These are phyloP conservation scores for Sabatieria punctata DNA, from an alignment of 2,888 invertebrate species.

Conservation along the genomic window DNA sequence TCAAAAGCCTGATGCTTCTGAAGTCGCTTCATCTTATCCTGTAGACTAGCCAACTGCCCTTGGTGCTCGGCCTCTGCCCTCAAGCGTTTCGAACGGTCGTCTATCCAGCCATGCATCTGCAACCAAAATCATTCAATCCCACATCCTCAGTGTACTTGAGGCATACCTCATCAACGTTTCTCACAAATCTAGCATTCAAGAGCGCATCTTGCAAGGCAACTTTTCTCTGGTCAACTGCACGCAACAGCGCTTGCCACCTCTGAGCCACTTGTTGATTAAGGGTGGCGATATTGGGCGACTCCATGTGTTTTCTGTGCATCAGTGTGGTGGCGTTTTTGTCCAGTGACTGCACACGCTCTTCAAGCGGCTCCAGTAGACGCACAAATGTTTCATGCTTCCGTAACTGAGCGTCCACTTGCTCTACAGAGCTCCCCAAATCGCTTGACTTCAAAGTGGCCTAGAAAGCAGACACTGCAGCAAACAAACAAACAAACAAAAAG, in stretches of 20 bases:
- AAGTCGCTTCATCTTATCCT: constrained; percentile 83
- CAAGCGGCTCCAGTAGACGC: constrained; percentile 50
- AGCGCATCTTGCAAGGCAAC: no score
- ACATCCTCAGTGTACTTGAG: no score
- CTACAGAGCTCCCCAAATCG: constrained; percentile 38
- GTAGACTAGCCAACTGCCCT: constrained; percentile 52
- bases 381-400: constrained; percentile 91
- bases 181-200: no score
- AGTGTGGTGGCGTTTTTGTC: constrained; percentile 16
- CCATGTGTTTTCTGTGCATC: no score
- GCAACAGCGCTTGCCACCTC: no score
- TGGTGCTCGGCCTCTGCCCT: constrained; percentile 28
- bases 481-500: neutral
- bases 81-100: constrained; percentile 33
- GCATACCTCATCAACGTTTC: no score
- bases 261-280: no score
- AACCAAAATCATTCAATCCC: neutral
- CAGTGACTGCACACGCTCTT: constrained; percentile 18
- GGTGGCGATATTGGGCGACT: no score
- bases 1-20: constrained; percentile 89
- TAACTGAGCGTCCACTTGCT: constrained; percentile 69
- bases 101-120: constrained; percentile 37
- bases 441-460: constrained; percentile 27
- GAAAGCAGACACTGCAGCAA: neutral
- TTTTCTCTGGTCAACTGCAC: no score